A percentile compares a stretch with the other conserved stretches of the same genome.
Conservation (phyloP, 2,888 invertebrate genomes). For the Zhuqinia jingwanae region DNA sequence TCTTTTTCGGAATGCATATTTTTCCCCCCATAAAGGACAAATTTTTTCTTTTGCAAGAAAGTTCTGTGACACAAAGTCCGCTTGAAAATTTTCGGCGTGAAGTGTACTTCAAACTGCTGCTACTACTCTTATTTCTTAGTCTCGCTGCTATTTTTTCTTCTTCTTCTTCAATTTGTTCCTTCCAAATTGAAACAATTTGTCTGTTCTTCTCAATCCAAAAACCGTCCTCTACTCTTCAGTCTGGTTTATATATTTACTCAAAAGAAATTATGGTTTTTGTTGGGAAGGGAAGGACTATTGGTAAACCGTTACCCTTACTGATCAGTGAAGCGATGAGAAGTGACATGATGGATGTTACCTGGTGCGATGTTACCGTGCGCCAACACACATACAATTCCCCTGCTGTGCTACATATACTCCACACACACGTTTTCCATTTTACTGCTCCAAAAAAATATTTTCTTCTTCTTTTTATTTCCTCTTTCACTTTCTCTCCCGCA, state of each 20-base stretch:
- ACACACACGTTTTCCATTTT: background rate
- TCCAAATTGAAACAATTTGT: background rate
- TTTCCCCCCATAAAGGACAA: no score
- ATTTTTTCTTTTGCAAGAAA: no score
- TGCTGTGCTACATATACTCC: background rate
- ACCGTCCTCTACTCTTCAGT: background rate
- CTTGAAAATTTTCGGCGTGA: no score
- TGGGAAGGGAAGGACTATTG: background rate
- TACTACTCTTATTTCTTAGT: no score
- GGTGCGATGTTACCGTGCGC: constrained; percentile 28
- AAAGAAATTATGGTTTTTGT: background rate
- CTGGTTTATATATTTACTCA: constrained; percentile 12
- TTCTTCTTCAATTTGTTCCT: no score
- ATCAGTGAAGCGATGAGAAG: constrained; percentile 40
- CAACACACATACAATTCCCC: background rate
- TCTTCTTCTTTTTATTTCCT: background rate
- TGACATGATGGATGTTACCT: constrained; percentile 38
- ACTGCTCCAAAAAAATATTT: no score
- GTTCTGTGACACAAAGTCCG: no score
- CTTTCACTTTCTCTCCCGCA: background rate
- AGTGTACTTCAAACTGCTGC: no score
- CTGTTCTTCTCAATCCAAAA: no score
- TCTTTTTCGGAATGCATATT: no score
- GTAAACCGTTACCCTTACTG: constrained; percentile 42
- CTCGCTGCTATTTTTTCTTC: no score